Conservation (phyloP, 2,113 vertebrate species). For the Enhydra lutris region DNA sequence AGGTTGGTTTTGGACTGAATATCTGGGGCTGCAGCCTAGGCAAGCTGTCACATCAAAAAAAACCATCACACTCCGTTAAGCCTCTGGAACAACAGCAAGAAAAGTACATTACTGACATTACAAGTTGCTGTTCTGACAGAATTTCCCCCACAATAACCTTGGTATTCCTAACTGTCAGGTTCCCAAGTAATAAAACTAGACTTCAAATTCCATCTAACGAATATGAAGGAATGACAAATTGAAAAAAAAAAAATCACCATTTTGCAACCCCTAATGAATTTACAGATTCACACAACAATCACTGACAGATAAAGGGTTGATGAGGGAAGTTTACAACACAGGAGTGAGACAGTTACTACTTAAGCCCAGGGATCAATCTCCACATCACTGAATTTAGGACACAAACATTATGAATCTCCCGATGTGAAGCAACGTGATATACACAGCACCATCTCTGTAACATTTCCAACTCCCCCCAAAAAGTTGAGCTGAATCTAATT, state of each 20-base stretch:
- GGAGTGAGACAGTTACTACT: neutral
- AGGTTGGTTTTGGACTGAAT: neutral
- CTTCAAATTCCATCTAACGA: neutral
- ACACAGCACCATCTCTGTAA: neutral
- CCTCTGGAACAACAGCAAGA: neutral
- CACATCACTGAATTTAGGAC: neutral
- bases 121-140: neutral
- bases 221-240: neutral
- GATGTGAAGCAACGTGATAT: neutral
- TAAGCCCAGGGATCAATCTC: neutral
- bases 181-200: slow-evolving; percentile 3
- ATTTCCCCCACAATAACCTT: neutral
- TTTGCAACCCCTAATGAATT: neutral
- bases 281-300: neutral
- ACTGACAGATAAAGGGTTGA: neutral
- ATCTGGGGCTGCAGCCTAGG: neutral
- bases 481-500: neutral
- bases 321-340: neutral
- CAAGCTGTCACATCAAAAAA: neutral
- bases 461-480: neutral
- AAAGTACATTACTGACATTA: neutral
- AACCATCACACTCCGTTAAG: neutral
- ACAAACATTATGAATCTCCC: neutral
- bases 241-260: neutral
- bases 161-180: neutral